These are phyloP conservation scores for Zingel zingel DNA, from an alignment of 2,113 vertebrate genomes.

Conservation along the genomic window DNA sequence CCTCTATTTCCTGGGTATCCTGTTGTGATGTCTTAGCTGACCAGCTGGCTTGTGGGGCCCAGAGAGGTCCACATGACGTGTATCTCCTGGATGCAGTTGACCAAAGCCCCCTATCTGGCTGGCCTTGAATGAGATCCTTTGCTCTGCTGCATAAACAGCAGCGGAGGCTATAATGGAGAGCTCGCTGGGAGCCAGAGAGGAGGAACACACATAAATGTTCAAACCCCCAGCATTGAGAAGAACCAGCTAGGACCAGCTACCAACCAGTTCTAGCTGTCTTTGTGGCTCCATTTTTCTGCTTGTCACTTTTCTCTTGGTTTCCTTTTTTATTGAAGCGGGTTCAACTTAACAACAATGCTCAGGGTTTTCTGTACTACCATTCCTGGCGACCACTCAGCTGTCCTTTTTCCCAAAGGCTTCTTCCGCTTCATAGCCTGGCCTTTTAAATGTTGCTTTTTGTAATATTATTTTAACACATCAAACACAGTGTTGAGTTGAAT, in stretches of 20 bases:
- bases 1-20: conserved; percentile 66
- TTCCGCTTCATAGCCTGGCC: conserved; percentile 50
- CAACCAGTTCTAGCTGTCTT: conserved; percentile 79
- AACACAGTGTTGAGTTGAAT: conserved; percentile 60
- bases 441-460: conserved; percentile 59
- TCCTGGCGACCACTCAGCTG: conserved; percentile 68
- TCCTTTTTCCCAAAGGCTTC: conserved; percentile 28
- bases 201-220: conserved; percentile 65
- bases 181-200: conserved; percentile 56
- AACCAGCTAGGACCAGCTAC: conserved; percentile 86
- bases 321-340: conserved; percentile 78
- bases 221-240: conserved; percentile 65
- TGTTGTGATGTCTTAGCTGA: conserved; percentile 60
- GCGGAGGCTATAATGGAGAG: conserved; percentile 50
- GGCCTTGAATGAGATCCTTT: conserved; percentile 76
- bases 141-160: conserved; percentile 71
- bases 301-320: conserved; percentile 74
- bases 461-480: conserved; percentile 64
- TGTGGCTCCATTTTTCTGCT: conserved; percentile 78
- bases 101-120: conserved; percentile 58
- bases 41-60: conserved; percentile 67
- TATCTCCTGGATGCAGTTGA: conserved; percentile 74
- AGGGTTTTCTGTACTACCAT: conserved; percentile 64
- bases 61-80: conserved; percentile 74
- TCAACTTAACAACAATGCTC: conserved; percentile 75